Conservation (phyloP, 2,888 invertebrate species). For the Watsonalla cultraria region DNA sequence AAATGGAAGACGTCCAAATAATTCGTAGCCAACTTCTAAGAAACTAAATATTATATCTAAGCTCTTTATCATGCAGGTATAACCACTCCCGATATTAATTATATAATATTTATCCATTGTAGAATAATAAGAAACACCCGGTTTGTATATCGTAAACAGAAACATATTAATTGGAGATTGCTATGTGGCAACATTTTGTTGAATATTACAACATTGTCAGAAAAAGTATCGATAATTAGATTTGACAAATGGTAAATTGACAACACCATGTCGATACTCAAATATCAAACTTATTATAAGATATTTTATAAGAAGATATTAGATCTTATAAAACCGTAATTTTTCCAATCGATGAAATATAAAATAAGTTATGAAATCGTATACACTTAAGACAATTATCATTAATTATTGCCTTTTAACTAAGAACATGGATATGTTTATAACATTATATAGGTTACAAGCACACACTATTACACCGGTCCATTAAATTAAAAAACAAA, state of each 20-base stretch:
- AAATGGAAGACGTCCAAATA: conserved; percentile 75
- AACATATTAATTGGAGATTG: not conserved
- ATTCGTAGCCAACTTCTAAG: conserved; percentile 74
- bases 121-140: not conserved
- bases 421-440: not conserved
- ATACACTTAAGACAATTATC: not conserved
- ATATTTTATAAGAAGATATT: not conserved
- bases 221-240: not conserved
- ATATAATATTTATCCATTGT: not conserved
- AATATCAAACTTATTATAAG: not conserved
- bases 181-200: too few species aligned
- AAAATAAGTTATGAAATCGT: not conserved
- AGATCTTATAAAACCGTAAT: not conserved
- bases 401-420: not conserved
- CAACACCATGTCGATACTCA: not conserved
- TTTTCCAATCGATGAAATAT: not conserved
- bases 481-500: not conserved
- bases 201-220: too few species aligned
- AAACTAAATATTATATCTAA: conserved; percentile 54
- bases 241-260: not conserved
- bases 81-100: conserved; percentile 15
- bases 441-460: not conserved
- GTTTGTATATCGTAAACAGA: not conserved
- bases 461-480: not conserved
- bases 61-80: conserved; percentile 46